Evolutionary conservation across 2,113 vertebrate species (phyloP), one percentile per base, ranked within the genome.

Genomic region (Pithys albifrons): DNA sequence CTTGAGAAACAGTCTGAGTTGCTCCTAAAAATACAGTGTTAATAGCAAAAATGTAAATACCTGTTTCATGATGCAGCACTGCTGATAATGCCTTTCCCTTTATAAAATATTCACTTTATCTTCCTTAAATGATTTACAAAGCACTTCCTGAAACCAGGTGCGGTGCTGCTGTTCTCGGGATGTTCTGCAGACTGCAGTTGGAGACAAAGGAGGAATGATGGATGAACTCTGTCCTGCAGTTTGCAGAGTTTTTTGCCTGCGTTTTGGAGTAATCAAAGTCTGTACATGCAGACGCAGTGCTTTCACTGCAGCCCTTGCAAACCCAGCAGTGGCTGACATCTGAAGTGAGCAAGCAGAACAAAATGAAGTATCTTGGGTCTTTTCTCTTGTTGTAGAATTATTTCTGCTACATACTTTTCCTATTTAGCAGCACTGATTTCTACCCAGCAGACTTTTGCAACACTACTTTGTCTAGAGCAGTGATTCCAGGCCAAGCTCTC

Each of bases 91-190:
- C 39, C 54, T 76, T 82, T 83, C 74, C 48, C 64, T 59, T 79
- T 52, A 89, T 84, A 54, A 86, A 94, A 93, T 73, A 80, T 62
- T 90, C 82, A 88, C 78, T 66, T 31, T 41, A 8, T 90, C 75
- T 86, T 88, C 43, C 65, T 77, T 93, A 85, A 92, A 76, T 71
- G 54, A 85, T 85, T 79, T 77, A 83, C 77, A 85, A 88, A 96
- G 85, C 55, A 62, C 37, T 88, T 78, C 75, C 79, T 90, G 85
- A 80, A 95, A 88, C 29, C 27, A 90, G 64, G 41, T 24, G 27
- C 39, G 33, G 11, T 41, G 54, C 46, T 91, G 27, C 64, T 79
- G 75, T 35, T 88, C 27, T 67, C 2, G 7, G 46, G 37, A 7
- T 69, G 39, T 62, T 89, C 20, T 83, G 73, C 72, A 89, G 88